phyloP scores from a whole-genome alignment of 1,140 invertebrate species.

The Vollenhovia emeryi region DNA sequence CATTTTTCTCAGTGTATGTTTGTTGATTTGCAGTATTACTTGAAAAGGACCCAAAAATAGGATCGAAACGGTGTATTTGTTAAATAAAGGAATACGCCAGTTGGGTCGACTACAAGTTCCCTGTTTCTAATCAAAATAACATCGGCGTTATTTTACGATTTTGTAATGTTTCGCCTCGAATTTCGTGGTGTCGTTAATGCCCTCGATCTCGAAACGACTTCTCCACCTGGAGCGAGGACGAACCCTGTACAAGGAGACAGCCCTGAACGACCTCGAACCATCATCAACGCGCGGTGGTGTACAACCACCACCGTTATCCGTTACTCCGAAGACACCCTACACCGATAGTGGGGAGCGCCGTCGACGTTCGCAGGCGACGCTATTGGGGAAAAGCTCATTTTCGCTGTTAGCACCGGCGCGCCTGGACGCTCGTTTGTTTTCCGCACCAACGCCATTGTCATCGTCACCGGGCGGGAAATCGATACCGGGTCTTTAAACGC shows the following conservation, averaged over 20 bases:
- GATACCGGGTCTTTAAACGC: slow-evolving; percentile 64
- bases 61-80: too few species aligned
- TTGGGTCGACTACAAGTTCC: too few species aligned
- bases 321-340: neutral
- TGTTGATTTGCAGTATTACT: too few species aligned
- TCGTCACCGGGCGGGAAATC: slow-evolving; percentile 66
- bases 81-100: too few species aligned
- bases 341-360: neutral
- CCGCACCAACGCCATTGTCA: slow-evolving; percentile 68
- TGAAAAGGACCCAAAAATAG: too few species aligned
- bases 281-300: slow-evolving; percentile 9
- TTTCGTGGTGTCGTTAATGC: neutral
- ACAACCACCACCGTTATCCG: slow-evolving; percentile 32
- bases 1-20: too few species aligned
- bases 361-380: slow-evolving; percentile 23
- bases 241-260: neutral
- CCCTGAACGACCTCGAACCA: neutral
- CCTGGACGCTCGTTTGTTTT: slow-evolving; percentile 77
- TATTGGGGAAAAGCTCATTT: slow-evolving; percentile 76
- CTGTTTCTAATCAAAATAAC: too few species aligned
- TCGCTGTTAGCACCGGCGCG: slow-evolving; percentile 69
- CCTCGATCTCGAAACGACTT: neutral
- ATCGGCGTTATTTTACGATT: too few species aligned
- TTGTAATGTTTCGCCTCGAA: neutral
- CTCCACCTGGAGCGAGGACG: neutral